A percentile compares a stretch with the other conserved stretches of the same genome.
Evolutionary conservation across 2,888 invertebrate species (phyloP).

Genomic region (Isoperla grammatica): DNA sequence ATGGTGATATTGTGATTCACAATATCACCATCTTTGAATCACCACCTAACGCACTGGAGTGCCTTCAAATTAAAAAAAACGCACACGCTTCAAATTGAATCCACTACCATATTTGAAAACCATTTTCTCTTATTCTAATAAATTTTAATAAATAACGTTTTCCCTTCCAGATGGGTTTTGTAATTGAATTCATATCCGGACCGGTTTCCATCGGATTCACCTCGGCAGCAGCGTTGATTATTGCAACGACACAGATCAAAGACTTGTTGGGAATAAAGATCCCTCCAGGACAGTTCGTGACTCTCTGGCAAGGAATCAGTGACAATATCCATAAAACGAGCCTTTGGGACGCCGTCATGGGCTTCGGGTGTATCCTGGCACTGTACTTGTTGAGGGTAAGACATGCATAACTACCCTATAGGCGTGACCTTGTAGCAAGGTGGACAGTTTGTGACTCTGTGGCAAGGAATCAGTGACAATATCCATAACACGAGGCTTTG

Average conservation of each 20-base stretch:
- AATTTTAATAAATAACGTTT: too few relatives aligned
- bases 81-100: too few relatives aligned
- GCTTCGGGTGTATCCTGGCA: conserved; percentile 61
- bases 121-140: too few relatives aligned
- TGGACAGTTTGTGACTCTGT: conserved; percentile 62
- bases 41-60: too few relatives aligned
- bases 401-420: too few relatives aligned
- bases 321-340: conserved; percentile 64
- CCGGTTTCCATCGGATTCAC: conserved; percentile 77
- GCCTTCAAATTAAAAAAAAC: too few relatives aligned
- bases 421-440: too few relatives aligned
- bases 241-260: conserved; percentile 74
- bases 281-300: conserved; percentile 62
- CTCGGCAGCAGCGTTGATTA: conserved; percentile 76
- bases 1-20: too few relatives aligned
- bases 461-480: conserved; percentile 64
- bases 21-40: too few relatives aligned
- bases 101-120: too few relatives aligned
- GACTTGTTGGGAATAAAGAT: conserved; percentile 65
- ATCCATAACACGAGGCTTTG: conserved; percentile 64
- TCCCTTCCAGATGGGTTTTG: conserved; percentile 48
- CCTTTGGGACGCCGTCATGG: conserved; percentile 65
- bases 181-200: conserved; percentile 80
- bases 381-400: conserved; percentile 62
- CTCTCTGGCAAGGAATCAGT: conserved; percentile 65